phyloP scores from a whole-genome alignment of 1,140 invertebrate species.

The Telenomus remus region DNA sequence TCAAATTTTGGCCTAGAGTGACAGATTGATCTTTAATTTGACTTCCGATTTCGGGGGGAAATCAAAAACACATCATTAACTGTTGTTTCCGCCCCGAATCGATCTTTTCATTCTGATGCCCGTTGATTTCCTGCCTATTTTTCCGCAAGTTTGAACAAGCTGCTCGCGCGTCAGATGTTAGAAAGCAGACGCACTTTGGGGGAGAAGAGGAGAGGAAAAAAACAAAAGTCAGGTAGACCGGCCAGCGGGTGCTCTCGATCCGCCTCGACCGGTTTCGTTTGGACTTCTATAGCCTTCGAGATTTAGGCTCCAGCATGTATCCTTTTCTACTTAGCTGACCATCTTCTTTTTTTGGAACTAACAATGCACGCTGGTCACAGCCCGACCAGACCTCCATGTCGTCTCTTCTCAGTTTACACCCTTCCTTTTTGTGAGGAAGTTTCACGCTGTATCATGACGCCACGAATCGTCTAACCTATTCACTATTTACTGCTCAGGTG shows the following conservation, averaged over 20 bases:
- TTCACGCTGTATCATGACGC: constrained; percentile 62
- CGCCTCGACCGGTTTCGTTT: constrained; percentile 69
- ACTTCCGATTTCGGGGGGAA: constrained; percentile 18
- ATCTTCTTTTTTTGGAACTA: constrained; percentile 17
- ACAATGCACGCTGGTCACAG: constrained; percentile 24
- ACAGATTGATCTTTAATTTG: constrained; percentile 60
- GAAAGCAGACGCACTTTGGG: not conserved
- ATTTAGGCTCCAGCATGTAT: constrained; percentile 45
- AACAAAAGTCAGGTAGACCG: constrained; percentile 59
- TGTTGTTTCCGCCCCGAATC: constrained; percentile 16
- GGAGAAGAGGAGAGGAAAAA: constrained; percentile 27
- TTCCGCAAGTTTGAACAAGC: not conserved
- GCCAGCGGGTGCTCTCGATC: constrained; percentile 70
- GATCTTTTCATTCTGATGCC: no score
- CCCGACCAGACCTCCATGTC: constrained; percentile 35
- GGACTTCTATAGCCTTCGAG: constrained; percentile 69
- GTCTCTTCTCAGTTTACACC: constrained; percentile 52
- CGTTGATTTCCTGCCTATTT: not conserved
- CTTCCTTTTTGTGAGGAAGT: constrained; percentile 60
- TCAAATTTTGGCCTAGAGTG: constrained; percentile 55
- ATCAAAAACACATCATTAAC: constrained; percentile 33
- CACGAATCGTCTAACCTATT: constrained; percentile 46
- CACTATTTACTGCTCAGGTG: constrained; percentile 43
- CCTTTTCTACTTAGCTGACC: constrained; percentile 15
- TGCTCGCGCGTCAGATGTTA: not conserved